Conservation (phyloP, 1,140 invertebrate genomes). For the Drusus annulatus region DNA sequence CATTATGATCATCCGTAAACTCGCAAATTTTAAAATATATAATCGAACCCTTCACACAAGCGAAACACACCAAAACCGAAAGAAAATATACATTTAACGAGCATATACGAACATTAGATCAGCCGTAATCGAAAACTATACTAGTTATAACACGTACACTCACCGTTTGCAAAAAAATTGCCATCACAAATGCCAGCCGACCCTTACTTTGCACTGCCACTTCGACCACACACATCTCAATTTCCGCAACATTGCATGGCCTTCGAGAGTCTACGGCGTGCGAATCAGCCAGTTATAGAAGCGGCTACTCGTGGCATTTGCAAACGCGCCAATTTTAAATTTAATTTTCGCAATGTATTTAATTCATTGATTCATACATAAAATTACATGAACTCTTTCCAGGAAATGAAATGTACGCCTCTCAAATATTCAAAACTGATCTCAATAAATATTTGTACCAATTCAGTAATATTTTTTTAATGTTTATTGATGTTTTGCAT, state of each 20-base stretch:
- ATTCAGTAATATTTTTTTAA: not conserved
- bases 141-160: slow-evolving; percentile 64
- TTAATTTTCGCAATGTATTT: slow-evolving; percentile 25
- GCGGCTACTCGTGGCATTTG: slow-evolving; percentile 67
- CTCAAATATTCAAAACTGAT: too few species aligned
- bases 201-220: slow-evolving; percentile 73
- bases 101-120: slow-evolving; percentile 63
- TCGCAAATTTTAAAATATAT: slow-evolving; percentile 37
- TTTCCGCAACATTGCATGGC: slow-evolving; percentile 73
- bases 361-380: not conserved
- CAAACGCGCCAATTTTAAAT: slow-evolving; percentile 52
- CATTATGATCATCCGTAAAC: slow-evolving; percentile 62
- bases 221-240: slow-evolving; percentile 72
- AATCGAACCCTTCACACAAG: slow-evolving; percentile 23
- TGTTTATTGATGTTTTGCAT: not conserved
- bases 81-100: slow-evolving; percentile 62
- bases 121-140: slow-evolving; percentile 65
- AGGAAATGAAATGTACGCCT: not conserved
- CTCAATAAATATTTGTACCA: too few species aligned
- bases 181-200: slow-evolving; percentile 73
- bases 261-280: slow-evolving; percentile 73
- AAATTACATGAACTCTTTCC: not conserved
- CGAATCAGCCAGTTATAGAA: slow-evolving; percentile 70
- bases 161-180: slow-evolving; percentile 73
- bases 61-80: not conserved